Base-by-base conservation (phyloP, 2,797 vertebrate genomes). In the Dryobates pubescens region DNA sequence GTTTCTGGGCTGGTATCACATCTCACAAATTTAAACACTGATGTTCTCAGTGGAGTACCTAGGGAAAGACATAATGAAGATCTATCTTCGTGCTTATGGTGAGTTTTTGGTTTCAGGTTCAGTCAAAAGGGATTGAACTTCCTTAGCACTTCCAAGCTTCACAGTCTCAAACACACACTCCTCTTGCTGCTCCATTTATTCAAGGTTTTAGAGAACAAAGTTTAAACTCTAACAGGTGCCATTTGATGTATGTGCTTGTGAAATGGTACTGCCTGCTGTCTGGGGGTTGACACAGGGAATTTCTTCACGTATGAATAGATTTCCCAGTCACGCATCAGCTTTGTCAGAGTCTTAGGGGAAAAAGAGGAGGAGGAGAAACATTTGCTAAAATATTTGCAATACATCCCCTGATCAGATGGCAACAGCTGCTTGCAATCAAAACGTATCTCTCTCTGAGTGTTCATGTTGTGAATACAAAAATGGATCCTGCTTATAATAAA, bases 331-430 rank as follows among this genome's bases (percentile, higher is more conserved):
- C 0, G 1, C 54, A 82, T 82, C 36, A 86, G 32, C 41, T 82
- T 85, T 27, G 57, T 70, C 24, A 57, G 59, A 57, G 56, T 84
- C 49, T 84, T 79, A 67, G 17, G 64, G 62, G 49, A 38, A 73
- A 89, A 82, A 69, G 64, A 68, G 49, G 43, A 89, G 70, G 30
- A 81, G 67, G 51, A 92, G 82, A 93, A 86, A 73, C 61, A 84
- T 88, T 95, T 91, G 82, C 23, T 93, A 68, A 93, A 81, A 86
- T 94, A 74, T 88, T 96, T 94, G 83, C 54, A 57, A 61, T 84
- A 76, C 27, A 38, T 90, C 36, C 47, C 32, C 32, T 30, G 49
- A 84, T 95, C 77, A 84, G 41, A 88, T 86, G 64, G 80, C 71
- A 92, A 95, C 88, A 95, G 84, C 89, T 93, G 84, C 56, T 89